A percentile compares a stretch with the other conserved stretches of the same genome.
These are phyloP conservation scores for Fratercula arctica DNA, from an alignment of 2,797 vertebrate genomes.

Conservation along the genomic window DNA sequence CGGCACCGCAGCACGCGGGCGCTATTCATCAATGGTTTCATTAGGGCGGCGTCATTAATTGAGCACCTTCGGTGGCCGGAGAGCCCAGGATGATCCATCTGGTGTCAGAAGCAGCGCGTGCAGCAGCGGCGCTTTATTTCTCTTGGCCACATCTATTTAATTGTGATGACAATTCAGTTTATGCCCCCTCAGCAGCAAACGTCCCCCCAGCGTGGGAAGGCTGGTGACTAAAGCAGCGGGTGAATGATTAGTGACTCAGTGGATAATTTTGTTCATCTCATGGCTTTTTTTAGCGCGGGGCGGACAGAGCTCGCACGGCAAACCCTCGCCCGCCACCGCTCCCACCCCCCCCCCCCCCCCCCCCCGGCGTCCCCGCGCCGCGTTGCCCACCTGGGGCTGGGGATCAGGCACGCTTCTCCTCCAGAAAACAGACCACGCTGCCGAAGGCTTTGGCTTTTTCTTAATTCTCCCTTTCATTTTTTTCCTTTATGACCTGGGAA, in stretches of 20 bases:
- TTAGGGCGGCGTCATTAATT: background rate
- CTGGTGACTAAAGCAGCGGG: slow-evolving; percentile 55
- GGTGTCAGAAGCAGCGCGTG: background rate
- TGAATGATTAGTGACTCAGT: slow-evolving; percentile 67
- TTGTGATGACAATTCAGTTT: background rate
- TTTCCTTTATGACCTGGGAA: background rate
- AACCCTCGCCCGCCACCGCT: background rate
- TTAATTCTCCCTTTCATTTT: background rate
- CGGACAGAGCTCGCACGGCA: background rate
- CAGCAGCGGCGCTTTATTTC: background rate
- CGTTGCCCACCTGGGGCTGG: background rate
- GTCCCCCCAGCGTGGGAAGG: slow-evolving; percentile 33
- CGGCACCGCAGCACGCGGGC: background rate
- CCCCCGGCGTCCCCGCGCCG: background rate
- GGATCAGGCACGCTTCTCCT: background rate
- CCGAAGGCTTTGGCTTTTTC: background rate
- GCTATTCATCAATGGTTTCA: background rate
- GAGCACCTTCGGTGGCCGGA: background rate
- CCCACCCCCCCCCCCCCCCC: background rate
- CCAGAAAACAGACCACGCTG: background rate
- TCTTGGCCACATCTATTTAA: background rate
- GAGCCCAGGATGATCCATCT: background rate
- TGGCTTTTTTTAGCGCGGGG: slow-evolving; percentile 41
- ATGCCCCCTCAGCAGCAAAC: slow-evolving; percentile 50
- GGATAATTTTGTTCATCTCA: slow-evolving; percentile 52